Percentiles rank a stretch among this genome's conserved stretches.
These are phyloP conservation scores for Rachycentron canadum DNA, from an alignment of 2,797 vertebrate species.

Conservation along the genomic window DNA sequence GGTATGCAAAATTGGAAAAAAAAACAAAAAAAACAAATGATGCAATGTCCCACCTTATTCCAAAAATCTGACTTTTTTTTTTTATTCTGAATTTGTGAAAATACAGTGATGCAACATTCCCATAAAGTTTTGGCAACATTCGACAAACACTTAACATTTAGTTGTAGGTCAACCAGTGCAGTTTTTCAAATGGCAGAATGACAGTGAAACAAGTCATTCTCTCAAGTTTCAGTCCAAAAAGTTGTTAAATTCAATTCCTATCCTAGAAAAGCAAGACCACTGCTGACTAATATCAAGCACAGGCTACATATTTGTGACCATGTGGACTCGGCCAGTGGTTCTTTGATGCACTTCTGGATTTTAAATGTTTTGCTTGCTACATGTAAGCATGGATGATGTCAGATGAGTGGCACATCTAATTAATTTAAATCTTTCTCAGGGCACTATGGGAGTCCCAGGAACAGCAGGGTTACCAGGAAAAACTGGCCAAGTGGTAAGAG, in stretches of 20 bases:
- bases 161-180: slow-evolving; percentile 24
- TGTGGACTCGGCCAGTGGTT: background rate
- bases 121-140: background rate
- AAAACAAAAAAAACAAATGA: slow-evolving; percentile 16
- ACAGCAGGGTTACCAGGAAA: slow-evolving; percentile 88
- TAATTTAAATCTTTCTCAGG: slow-evolving; percentile 81
- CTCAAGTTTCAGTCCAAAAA: slow-evolving; percentile 15
- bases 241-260: slow-evolving; percentile 11
- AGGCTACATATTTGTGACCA: slow-evolving; percentile 19
- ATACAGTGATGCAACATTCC: slow-evolving; percentile 14
- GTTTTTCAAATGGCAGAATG: slow-evolving; percentile 21
- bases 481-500: slow-evolving; percentile 89
- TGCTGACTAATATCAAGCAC: slow-evolving; percentile 26
- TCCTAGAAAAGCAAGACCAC: background rate
- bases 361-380: background rate
- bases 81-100: slow-evolving; percentile 22
- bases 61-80: slow-evolving; percentile 10
- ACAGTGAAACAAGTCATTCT: slow-evolving; percentile 9
- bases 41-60: background rate
- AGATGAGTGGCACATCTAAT: slow-evolving; percentile 6
- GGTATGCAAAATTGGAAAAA: slow-evolving; percentile 5
- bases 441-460: slow-evolving; percentile 88
- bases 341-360: background rate
- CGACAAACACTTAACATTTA: background rate
- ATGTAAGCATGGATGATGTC: slow-evolving; percentile 3